Evolutionary conservation across 2,113 vertebrate species (phyloP).

Genomic region (Zapornia atra): DNA sequence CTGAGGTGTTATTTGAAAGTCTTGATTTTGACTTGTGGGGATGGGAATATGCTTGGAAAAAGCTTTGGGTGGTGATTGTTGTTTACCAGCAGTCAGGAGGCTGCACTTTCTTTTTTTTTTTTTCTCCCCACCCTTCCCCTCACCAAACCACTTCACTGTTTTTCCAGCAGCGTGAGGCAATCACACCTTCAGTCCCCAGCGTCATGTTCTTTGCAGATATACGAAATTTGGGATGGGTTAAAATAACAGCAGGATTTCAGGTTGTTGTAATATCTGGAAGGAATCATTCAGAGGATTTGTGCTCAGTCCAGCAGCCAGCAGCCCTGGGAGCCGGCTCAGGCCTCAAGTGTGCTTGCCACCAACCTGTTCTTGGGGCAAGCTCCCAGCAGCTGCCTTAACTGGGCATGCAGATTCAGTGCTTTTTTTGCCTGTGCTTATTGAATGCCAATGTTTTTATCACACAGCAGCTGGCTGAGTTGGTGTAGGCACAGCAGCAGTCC

Average conservation of each 20-base stretch:
- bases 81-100: not conserved
- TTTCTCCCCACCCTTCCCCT: no score
- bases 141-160: not conserved
- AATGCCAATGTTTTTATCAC: not conserved
- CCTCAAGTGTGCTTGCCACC: rapidly evolving
- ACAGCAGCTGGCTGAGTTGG: not conserved
- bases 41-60: not conserved
- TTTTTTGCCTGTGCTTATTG: not conserved
- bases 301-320: not conserved
- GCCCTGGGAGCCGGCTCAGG: not conserved
- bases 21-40: not conserved
- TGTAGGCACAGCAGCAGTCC: not conserved
- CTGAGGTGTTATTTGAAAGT: not conserved
- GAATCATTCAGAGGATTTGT: not conserved
- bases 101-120: not conserved
- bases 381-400: not conserved
- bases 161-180: not conserved
- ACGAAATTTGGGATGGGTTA: not conserved
- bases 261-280: not conserved
- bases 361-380: not conserved
- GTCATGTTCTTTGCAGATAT: not conserved
- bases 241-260: not conserved
- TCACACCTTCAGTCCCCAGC: rapidly evolving
- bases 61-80: not conserved
- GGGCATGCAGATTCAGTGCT: not conserved